A percentile compares a stretch with the other conserved stretches of the same genome.
phyloP scores from a whole-genome alignment of 2,797 vertebrate genomes.

The Sphenodon punctatus region DNA sequence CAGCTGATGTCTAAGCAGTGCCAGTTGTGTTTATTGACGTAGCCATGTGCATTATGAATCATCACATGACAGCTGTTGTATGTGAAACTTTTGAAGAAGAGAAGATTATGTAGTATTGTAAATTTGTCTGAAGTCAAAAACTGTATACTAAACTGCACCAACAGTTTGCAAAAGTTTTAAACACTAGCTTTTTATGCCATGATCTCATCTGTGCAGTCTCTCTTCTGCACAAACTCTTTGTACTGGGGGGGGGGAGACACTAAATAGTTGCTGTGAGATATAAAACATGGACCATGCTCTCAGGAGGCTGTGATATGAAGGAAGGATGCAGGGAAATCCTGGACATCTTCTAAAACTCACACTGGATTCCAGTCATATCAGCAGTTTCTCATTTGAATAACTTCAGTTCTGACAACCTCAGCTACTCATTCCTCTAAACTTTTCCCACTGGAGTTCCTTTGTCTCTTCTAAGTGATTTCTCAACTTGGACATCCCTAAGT shows the following conservation, averaged over 20 bases:
- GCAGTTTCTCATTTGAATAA: neutral
- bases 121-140: too few relatives aligned
- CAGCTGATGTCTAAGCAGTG: fast-evolving
- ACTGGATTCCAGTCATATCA: neutral
- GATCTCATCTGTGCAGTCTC: neutral
- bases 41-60: neutral
- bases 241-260: neutral
- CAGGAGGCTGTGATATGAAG: neutral
- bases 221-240: neutral
- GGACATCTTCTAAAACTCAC: neutral
- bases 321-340: neutral
- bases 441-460: neutral
- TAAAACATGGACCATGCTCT: neutral
- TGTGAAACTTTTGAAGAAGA: neutral
- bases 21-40: neutral
- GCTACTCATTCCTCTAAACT: neutral
- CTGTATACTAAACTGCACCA: too few relatives aligned
- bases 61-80: neutral
- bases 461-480: neutral
- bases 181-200: too few relatives aligned
- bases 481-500: neutral
- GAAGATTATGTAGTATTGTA: too few relatives aligned
- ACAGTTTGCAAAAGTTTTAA: too few relatives aligned
- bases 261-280: neutral
- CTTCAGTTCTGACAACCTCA: neutral